Evolutionary conservation across 1,140 invertebrate genomes (phyloP), one percentile per base, ranked within the genome.

Genomic region (Nasonia giraulti): DNA sequence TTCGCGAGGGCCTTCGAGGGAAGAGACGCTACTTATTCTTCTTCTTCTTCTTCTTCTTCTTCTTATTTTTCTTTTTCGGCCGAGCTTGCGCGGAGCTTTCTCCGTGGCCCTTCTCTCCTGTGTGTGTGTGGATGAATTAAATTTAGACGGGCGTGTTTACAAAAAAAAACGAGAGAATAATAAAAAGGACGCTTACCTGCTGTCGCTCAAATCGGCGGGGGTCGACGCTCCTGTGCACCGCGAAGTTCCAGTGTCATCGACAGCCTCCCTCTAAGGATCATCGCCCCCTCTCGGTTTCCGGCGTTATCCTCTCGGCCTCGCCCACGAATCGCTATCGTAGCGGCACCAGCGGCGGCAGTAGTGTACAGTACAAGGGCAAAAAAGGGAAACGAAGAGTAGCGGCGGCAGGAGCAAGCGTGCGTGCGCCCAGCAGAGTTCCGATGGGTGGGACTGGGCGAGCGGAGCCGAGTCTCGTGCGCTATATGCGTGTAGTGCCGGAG

Each of bases 371-470:
- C 20, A 69, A 23, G 33, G n/a, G 2, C 3, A 8, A 37, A 23
- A 27, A 7, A 2, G 6, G 12, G 12, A 17, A 62, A n/a, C 55
- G 55, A 62, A 8, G 80, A 33, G 47, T 1, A 40, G 47, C 8
- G n/a, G 20, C 20, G 17, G 55, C 55, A 62, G 55, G 55, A 62
- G 55, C 17, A 62, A 62, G 17, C 55, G 55, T 66, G 83, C 81
- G 80, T 37, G 73, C 68, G 84, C 83, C 47, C 84, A 71, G 78
- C 68, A n/a, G 31, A 66, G 33, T 31, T 77, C 82, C 82, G 86
- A 83, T 88, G 86, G 88, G 88, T 80, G 87, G 86, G 85, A 85
- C 82, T 77, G 66, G 10, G 44, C 74, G 62, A 76, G 74, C 23
- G 23, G 6, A 31, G 69, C 55, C 55, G 55, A 62, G 55, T n/a